phyloP scores from a whole-genome alignment of 2,113 vertebrate genomes.

The Pogona vitticeps region DNA sequence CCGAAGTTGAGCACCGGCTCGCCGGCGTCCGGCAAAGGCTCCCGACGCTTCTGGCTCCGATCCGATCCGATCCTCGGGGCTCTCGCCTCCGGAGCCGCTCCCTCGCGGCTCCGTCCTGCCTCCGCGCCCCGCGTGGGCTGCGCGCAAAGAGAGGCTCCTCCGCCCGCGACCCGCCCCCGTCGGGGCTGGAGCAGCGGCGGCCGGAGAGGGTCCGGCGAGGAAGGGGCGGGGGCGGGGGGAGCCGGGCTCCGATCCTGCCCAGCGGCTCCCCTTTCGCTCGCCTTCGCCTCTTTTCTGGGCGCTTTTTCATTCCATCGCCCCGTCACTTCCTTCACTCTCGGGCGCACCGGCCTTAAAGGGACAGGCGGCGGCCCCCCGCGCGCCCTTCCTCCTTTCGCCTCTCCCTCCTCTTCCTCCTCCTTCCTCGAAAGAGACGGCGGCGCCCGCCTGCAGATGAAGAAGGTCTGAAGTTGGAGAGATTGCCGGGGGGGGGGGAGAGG shows the following conservation, averaged over 20 bases:
- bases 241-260: neutral
- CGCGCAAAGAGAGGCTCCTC: no score
- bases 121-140: neutral
- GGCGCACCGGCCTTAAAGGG: constrained; percentile 67
- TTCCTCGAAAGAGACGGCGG: neutral
- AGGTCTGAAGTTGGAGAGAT: no score
- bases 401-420: neutral
- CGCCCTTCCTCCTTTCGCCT: neutral
- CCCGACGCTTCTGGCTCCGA: no score
- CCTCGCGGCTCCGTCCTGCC: neutral
- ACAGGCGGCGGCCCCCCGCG: constrained; percentile 40
- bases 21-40: no score
- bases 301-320: constrained; percentile 72
- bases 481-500: no score
- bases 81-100: neutral
- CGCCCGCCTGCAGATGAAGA: no score
- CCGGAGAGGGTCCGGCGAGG: neutral
- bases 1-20: no score
- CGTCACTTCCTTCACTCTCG: constrained; percentile 88
- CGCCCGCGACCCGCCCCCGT: neutral
- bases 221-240: neutral
- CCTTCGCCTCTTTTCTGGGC: neutral
- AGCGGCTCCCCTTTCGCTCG: no score
- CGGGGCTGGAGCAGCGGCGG: neutral
- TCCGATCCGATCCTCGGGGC: neutral